Conservation (phyloP, 2,113 vertebrate genomes). For the Fregetta grallaria region DNA sequence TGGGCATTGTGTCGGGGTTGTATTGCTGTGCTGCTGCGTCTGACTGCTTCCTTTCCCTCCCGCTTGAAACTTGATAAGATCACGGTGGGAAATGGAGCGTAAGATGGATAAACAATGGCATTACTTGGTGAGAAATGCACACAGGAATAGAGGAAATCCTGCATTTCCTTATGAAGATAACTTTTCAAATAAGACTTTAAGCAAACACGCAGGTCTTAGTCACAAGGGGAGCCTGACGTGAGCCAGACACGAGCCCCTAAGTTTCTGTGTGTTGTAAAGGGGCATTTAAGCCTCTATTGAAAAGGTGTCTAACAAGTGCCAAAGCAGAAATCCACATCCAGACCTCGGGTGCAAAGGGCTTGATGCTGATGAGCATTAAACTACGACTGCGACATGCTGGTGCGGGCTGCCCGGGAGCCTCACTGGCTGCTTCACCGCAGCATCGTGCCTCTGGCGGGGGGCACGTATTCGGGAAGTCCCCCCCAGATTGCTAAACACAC, state of each 20-base stretch:
- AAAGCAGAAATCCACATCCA: background rate
- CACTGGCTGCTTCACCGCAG: background rate
- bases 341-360: background rate
- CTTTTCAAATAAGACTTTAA: conserved; percentile 1
- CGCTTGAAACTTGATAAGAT: conserved; percentile 45
- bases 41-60: conserved; percentile 30
- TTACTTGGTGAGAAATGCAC: background rate
- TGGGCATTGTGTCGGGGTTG: background rate
- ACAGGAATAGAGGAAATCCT: conserved; percentile 44
- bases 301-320: background rate
- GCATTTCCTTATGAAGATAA: conserved; percentile 32
- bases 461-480: accelerated
- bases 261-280: background rate
- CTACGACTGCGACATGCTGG: accelerated
- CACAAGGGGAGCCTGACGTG: background rate
- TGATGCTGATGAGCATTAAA: background rate
- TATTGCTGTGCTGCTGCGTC: background rate
- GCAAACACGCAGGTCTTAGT: background rate
- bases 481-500: background rate
- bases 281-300: background rate
- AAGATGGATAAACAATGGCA: conserved; percentile 35
- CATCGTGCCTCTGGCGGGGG: background rate
- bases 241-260: background rate
- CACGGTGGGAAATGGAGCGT: background rate
- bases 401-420: background rate